phyloP scores from a whole-genome alignment of 2,113 vertebrate species.

The Notarius lentiginosus region DNA sequence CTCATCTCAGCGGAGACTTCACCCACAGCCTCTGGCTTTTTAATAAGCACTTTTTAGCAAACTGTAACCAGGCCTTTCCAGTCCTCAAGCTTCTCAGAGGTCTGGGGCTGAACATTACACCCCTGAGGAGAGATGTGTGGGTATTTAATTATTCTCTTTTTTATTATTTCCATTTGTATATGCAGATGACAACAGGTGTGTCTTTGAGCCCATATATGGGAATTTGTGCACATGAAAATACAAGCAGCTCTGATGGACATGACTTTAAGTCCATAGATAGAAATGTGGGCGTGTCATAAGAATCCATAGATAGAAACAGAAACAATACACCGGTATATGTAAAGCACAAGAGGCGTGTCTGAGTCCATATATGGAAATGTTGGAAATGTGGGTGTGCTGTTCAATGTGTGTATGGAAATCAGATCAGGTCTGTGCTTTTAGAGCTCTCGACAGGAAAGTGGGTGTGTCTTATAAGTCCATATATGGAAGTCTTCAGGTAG shows the following conservation, averaged over 20 bases:
- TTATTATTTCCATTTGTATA: background rate
- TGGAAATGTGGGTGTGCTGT: too few relatives aligned
- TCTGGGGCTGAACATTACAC: background rate
- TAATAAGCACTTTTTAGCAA: slow-evolving; percentile 17
- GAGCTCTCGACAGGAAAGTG: too few relatives aligned
- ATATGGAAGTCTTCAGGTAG: background rate
- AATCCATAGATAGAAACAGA: background rate
- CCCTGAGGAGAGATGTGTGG: background rate
- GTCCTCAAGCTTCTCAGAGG: background rate
- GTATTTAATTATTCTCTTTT: background rate
- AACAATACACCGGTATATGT: background rate
- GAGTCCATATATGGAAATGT: background rate
- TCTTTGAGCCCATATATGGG: background rate
- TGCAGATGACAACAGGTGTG: background rate
- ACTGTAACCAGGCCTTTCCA: background rate
- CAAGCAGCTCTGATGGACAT: background rate
- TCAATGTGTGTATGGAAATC: too few relatives aligned
- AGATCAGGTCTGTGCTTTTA: too few relatives aligned
- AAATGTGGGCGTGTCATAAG: background rate
- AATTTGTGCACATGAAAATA: background rate
- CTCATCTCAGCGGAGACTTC: background rate
- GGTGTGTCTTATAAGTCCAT: background rate
- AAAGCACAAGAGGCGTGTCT: background rate
- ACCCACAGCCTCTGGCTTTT: background rate
- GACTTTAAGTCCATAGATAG: background rate